Base-by-base conservation (phyloP, 2,888 invertebrate species). In the Aporophyla lueneburgensis region DNA sequence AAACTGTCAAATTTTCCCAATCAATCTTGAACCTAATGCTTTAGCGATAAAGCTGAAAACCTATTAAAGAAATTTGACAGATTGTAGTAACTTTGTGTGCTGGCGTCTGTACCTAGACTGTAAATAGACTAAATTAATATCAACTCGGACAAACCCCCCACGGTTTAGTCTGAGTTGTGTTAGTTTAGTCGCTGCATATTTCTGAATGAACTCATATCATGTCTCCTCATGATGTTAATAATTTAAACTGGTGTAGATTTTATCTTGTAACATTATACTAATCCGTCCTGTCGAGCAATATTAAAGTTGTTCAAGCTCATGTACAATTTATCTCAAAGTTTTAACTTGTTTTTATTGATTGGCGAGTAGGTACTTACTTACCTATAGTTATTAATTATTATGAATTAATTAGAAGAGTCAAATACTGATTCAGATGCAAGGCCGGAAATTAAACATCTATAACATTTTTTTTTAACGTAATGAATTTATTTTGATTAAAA, bases 181-280 rank as follows among this genome's bases (percentile, higher is more conserved):
- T 59, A 33, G 59, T 59, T 21, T 21, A 59, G 21, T 76, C 65
- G 49, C 53, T 43, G 40, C 33, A 67, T 77, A 69, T 43, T 80
- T 43, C 14, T 56, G 33, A 77, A 83, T 71, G 58, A 81, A 66
- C 61, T 80, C 71, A 61, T 49, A 49, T 71, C 58, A 61, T 49
- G 53, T 71, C 58, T 69, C 61, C 12, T 82, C 66, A 76, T 79
- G 65, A 59, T 71, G 65, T 63, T 72, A 75, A 74, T 81, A 61
- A 67, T 85, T 27, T 66, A 33, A 85, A 78, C 59, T 83, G 56
- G 14, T 78, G 74, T 81, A 74, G 74, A 80, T 80, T 46, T 40
- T 71, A 80, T 80, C 71, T 80, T 75, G 80, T 83, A 86, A 83
- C 62, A 61, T 85, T 56, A 81, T 40, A 82, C 78, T 84, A 71